Base-by-base conservation (phyloP, 2,113 vertebrate genomes). In the Cinclus cinclus region DNA sequence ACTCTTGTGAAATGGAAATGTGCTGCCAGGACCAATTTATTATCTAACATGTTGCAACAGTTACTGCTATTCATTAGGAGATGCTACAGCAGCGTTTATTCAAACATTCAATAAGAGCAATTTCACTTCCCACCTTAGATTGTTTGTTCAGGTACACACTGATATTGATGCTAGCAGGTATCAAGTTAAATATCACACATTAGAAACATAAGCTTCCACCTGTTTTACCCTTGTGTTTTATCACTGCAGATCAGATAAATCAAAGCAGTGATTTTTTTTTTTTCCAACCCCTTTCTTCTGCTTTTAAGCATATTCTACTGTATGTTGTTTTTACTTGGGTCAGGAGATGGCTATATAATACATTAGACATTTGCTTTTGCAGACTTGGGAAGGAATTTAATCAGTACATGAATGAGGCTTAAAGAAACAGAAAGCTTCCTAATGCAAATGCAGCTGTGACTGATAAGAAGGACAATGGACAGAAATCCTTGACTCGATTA, bases 401-500 rank as follows among this genome's bases (percentile, higher is more conserved):
- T 95, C 80, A 95, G 76, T 58, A 92, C 44, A 93, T 90, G 73
- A 97, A 97, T 91, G 53, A 42, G 78, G 69, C 84, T 96, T 97
- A 94, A 91, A 94, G 78, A 92, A 96, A 95, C 74, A 89, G 83
- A 97, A 96, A 90, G 85, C 60, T 80, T 96, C 78, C 77, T 90
- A 95, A 96, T 93, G 88, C 82, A 97, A 97, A 96, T 89, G 81
- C 91, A 96, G 91, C 95, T 97, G 76, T 95, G 89, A 96, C 87
- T 87, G 89, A 91, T 94, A 98, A 97, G 95, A 95, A 96, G 92
- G 88, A 95, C 92, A 97, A 96, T 91, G 74, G 71, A 96, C 93
- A 96, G 59, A 96, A 97, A 97, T 92, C 86, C 93, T 96, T 95
- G 95, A 96, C 83, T 97, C 96, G 90, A 97, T 98, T 97, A 97